Percentiles rank a stretch among this genome's conserved stretches.
Conservation (phyloP, 2,113 vertebrate species). For the Polyodon spathula region DNA sequence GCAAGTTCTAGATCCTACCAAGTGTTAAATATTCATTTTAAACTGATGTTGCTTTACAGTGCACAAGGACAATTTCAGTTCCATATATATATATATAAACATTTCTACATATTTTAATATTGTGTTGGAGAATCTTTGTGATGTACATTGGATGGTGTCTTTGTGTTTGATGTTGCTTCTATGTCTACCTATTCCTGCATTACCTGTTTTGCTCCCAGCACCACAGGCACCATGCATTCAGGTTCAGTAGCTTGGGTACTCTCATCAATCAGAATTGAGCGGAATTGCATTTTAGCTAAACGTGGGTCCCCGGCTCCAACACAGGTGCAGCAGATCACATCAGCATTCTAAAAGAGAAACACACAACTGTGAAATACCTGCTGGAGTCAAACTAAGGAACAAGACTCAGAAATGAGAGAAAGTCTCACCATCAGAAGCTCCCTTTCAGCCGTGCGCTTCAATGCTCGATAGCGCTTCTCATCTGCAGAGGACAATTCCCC, state of each 20-base stretch:
- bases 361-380: not conserved
- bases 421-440: conserved; percentile 84
- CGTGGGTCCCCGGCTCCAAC: conserved; percentile 91
- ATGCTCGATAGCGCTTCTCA: conserved; percentile 88
- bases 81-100: too few relatives aligned
- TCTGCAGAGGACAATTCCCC: conserved; percentile 93
- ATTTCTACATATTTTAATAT: too few relatives aligned
- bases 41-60: too few relatives aligned
- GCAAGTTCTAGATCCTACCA: too few relatives aligned
- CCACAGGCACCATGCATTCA: conserved; percentile 94
- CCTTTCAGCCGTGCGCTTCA: conserved; percentile 88
- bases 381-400: not conserved
- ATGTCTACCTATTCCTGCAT: not conserved
- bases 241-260: conserved; percentile 96
- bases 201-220: conserved; percentile 94
- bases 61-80: too few relatives aligned
- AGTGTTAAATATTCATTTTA: too few relatives aligned
- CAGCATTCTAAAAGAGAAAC: conserved; percentile 67
- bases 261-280: conserved; percentile 94
- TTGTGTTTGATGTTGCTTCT: not conserved
- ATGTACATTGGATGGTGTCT: too few relatives aligned
- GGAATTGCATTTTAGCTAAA: conserved; percentile 96
- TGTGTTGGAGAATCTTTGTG: too few relatives aligned
- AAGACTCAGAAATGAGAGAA: not conserved
- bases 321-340: conserved; percentile 95